These are phyloP conservation scores for Callyntrura sp. DNA, from an alignment of 2,888 invertebrate genomes.

Conservation along the genomic window DNA sequence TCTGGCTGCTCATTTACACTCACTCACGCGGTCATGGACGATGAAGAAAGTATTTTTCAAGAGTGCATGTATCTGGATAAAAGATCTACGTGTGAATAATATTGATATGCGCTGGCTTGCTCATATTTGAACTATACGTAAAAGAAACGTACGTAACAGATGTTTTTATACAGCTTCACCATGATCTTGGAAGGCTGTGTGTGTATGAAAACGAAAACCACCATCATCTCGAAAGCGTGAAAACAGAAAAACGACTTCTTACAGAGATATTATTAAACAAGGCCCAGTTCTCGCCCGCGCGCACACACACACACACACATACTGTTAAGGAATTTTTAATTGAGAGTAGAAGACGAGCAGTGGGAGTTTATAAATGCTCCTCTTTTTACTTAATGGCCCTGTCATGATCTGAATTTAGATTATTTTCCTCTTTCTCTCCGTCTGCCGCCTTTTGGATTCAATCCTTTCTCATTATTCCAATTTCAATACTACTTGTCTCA, in stretches of 20 bases:
- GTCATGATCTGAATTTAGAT: slow-evolving; percentile 76
- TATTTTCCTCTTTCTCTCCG: slow-evolving; percentile 14
- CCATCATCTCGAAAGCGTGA: slow-evolving; percentile 39
- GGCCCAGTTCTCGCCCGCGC: too few species aligned
- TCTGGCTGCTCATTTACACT: slow-evolving; percentile 76
- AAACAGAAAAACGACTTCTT: slow-evolving; percentile 46
- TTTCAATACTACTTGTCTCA: background rate
- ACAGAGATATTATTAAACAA: too few species aligned
- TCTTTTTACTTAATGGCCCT: slow-evolving; percentile 71
- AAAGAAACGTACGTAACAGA: slow-evolving; percentile 70
- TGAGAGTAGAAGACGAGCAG: slow-evolving; percentile 72
- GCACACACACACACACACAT: background rate
- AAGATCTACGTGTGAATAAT: slow-evolving; percentile 77
- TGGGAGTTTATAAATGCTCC: slow-evolving; percentile 75
- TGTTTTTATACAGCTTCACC: slow-evolving; percentile 51
- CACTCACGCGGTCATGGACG: slow-evolving; percentile 77
- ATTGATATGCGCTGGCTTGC: slow-evolving; percentile 66
- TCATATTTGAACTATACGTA: slow-evolving; percentile 39
- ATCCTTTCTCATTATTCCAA: background rate
- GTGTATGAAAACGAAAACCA: slow-evolving; percentile 32
- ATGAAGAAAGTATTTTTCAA: slow-evolving; percentile 75
- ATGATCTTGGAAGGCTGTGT: slow-evolving; percentile 50
- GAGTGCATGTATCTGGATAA: slow-evolving; percentile 68
- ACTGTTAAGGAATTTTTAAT: slow-evolving; percentile 72
- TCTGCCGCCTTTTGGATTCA: background rate